phyloP scores from a whole-genome alignment of 2,888 invertebrate species.

The Podotricha telesiphe region DNA sequence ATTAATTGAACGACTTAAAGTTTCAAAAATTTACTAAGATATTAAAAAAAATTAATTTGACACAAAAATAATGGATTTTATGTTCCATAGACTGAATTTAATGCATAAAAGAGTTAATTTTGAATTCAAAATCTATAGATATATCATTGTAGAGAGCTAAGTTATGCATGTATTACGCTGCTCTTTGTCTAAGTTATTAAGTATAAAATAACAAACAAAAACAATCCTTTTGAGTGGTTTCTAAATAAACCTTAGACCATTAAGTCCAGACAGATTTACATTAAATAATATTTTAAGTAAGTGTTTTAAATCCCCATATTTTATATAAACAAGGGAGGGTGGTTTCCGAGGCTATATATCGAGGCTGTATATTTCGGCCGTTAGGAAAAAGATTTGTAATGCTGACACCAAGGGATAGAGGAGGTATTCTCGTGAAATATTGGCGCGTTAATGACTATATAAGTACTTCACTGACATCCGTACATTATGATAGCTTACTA shows the following conservation, averaged over 20 bases:
- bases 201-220: too few relatives aligned
- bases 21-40: too few relatives aligned
- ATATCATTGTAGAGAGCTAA: too few relatives aligned
- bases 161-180: too few relatives aligned
- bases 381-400: slow-evolving; percentile 31
- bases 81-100: too few relatives aligned
- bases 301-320: neutral
- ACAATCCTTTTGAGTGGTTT: too few relatives aligned
- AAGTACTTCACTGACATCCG: slow-evolving; percentile 4
- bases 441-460: slow-evolving; percentile 45
- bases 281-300: neutral
- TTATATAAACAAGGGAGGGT: neutral
- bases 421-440: slow-evolving; percentile 34
- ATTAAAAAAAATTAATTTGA: too few relatives aligned
- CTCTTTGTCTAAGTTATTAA: too few relatives aligned
- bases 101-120: too few relatives aligned
- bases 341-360: neutral
- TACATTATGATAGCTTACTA: slow-evolving; percentile 6
- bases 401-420: slow-evolving; percentile 36
- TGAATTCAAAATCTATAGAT: too few relatives aligned
- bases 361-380: slow-evolving; percentile 7
- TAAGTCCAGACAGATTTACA: neutral
- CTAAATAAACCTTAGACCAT: neutral
- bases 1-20: too few relatives aligned
- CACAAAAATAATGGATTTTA: too few relatives aligned